phyloP scores from a whole-genome alignment of 35 echinoderm and acorn worm species.

The Acanthaster planci region DNA sequence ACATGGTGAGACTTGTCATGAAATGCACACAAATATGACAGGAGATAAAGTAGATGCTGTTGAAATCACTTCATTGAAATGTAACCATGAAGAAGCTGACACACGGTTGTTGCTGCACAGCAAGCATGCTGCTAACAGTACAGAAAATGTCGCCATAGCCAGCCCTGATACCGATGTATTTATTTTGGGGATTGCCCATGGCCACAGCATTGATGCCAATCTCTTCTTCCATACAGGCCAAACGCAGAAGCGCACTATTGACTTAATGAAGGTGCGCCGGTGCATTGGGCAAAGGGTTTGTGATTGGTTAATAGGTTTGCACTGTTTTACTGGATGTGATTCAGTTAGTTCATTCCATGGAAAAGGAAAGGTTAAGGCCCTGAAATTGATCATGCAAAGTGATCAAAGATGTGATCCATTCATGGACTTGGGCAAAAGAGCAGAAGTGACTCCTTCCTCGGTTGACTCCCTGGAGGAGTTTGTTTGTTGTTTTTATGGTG shows the following conservation, averaged over 20 bases:
- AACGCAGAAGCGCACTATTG: not conserved
- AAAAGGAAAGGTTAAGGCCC: conserved; percentile 25
- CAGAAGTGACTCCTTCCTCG: too few relatives aligned
- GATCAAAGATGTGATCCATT: too few relatives aligned
- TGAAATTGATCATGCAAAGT: conserved; percentile 20
- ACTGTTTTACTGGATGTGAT: conserved; percentile 37
- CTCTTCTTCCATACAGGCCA: not conserved
- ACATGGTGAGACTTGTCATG: not conserved
- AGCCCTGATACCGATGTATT: conserved; percentile 38
- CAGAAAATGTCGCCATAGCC: not conserved
- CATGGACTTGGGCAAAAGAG: too few relatives aligned
- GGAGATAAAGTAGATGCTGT: not conserved
- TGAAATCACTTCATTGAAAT: not conserved
- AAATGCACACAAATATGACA: not conserved
- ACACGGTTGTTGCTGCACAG: conserved; percentile 19
- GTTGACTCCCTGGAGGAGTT: too few relatives aligned
- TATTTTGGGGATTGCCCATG: too few relatives aligned
- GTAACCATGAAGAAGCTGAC: conserved; percentile 28
- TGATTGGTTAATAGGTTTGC: conserved; percentile 7
- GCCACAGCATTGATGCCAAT: not conserved
- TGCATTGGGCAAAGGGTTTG: not conserved
- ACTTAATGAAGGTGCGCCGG: not conserved
- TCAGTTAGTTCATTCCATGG: conserved; percentile 35
- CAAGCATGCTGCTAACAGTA: not conserved
- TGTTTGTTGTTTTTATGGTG: too few relatives aligned